A percentile compares a stretch with the other conserved stretches of the same genome.
phyloP scores from a whole-genome alignment of 35 echinoderm and acorn worm species.

The Strongylocentrotus purpuratus region DNA sequence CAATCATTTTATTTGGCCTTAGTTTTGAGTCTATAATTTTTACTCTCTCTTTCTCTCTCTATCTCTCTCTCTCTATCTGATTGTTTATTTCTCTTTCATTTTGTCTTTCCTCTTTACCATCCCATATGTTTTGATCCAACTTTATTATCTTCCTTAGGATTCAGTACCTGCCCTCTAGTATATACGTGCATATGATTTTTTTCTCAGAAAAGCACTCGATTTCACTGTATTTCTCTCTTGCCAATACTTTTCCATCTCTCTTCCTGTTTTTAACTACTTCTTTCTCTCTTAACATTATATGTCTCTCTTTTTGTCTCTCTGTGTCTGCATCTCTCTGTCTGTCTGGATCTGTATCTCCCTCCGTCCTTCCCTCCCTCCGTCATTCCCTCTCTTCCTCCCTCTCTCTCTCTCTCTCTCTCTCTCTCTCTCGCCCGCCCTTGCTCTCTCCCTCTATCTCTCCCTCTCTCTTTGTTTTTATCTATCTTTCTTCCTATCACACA shows the following conservation, averaged over 20 bases:
- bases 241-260: too few relatives aligned
- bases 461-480: background rate
- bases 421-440: background rate
- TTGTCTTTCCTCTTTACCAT: background rate
- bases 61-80: background rate
- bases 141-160: background rate
- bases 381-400: background rate
- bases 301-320: too few relatives aligned
- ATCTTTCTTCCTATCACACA: background rate
- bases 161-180: background rate
- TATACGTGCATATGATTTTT: background rate
- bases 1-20: background rate
- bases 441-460: background rate
- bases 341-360: too few relatives aligned
- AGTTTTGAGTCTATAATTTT: background rate
- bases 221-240: background rate
- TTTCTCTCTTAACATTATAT: too few relatives aligned
- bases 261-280: too few relatives aligned
- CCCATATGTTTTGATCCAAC: background rate
- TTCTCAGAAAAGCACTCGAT: background rate
- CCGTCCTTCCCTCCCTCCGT: background rate
- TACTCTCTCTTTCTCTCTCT: background rate
- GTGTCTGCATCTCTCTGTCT: too few relatives aligned
- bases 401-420: background rate
- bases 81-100: background rate